Evolutionary conservation across 2,113 vertebrate genomes (phyloP).

Genomic region (Copsychus sechellarum): DNA sequence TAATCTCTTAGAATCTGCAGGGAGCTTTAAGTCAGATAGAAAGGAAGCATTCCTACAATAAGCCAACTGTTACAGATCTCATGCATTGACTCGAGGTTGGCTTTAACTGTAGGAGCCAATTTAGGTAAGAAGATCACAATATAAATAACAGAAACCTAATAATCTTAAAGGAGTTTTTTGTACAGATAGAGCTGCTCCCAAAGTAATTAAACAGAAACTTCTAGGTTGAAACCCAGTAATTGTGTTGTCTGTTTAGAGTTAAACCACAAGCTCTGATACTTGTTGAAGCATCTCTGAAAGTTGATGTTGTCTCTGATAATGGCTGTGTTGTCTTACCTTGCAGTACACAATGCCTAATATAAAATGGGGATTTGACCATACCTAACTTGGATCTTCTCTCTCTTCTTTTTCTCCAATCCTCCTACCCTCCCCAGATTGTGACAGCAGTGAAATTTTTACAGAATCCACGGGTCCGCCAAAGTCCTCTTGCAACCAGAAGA

Average conservation of each 20-base stretch:
- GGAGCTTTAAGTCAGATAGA: not conserved
- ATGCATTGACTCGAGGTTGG: not conserved
- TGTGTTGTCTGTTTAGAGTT: not conserved
- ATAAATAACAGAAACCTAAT: not conserved
- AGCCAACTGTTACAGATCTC: not conserved
- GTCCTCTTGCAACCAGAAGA: constrained; percentile 87
- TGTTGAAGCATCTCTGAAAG: not conserved
- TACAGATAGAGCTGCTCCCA: not conserved
- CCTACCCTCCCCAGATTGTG: constrained; percentile 78
- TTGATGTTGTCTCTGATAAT: not conserved
- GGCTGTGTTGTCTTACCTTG: not conserved
- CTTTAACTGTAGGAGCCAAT: not conserved
- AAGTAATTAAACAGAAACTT: not conserved
- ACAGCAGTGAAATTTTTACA: constrained; percentile 97
- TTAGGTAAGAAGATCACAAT: not conserved
- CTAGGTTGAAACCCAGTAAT: not conserved
- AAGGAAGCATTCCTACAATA: not conserved
- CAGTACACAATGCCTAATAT: not conserved
- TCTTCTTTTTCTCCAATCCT: constrained; percentile 34
- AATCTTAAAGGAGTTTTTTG: not conserved
- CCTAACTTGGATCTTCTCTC: constrained; percentile 16
- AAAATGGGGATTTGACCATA: not conserved
- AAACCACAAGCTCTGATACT: not conserved
- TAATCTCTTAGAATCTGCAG: not conserved
- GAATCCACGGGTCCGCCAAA: constrained; percentile 92